Conservation (phyloP, 2,113 vertebrate species). For the Rissa tridactyla region DNA sequence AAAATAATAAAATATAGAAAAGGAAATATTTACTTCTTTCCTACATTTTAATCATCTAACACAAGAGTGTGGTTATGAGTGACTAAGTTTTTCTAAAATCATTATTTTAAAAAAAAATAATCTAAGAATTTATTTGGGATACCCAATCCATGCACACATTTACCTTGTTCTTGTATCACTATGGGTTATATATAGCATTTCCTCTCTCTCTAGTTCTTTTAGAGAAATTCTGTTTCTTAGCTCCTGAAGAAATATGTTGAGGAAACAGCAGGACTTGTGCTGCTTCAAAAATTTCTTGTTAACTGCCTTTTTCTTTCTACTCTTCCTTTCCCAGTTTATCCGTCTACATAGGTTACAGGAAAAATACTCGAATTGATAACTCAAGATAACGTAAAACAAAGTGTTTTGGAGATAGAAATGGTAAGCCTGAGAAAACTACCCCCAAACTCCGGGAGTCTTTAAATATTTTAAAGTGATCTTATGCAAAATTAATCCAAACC, state of each 20-base stretch:
- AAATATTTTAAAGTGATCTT: constrained; percentile 22
- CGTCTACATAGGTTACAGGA: not conserved
- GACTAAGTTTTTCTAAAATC: not conserved
- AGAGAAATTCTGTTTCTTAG: not conserved
- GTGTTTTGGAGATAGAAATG: not conserved
- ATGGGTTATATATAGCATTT: not conserved
- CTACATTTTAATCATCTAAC: not conserved
- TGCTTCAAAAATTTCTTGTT: not conserved
- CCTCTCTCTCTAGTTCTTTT: not conserved
- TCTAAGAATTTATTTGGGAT: not conserved
- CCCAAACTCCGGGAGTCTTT: not conserved
- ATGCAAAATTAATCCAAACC: not conserved
- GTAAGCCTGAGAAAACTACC: not conserved
- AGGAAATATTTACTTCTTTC: not conserved
- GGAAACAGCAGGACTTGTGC: not conserved
- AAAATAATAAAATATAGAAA: too few relatives aligned
- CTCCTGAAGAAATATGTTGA: not conserved
- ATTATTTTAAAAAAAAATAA: not conserved
- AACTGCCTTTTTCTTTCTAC: not conserved
- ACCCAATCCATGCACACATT: not conserved
- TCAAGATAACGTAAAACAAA: not conserved
- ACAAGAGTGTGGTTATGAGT: not conserved
- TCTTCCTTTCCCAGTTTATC: not conserved
- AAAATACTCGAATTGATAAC: not conserved
- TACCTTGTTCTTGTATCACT: not conserved